Base-by-base conservation (phyloP, 1,140 invertebrate genomes). In the Orius insidiosus region DNA sequence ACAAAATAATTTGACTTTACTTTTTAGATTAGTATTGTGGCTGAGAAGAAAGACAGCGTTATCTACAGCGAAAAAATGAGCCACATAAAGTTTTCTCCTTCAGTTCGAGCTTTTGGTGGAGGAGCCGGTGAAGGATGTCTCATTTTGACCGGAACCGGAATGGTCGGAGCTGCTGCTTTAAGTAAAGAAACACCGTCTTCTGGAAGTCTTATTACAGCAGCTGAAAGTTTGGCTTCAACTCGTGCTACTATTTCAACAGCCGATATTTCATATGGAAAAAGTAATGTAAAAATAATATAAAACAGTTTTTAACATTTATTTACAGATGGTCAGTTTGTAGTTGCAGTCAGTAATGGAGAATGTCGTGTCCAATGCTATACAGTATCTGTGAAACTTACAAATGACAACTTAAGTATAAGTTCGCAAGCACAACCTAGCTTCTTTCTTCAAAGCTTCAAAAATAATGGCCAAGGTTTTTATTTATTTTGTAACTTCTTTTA, bases 11-110 rank as follows among this genome's bases (percentile, higher is more conserved):
- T 5, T 3, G 14, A 41, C 14, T 38, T 7, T 45, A 7, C 14
- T 49, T 5, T 60, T 45, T 54, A 71, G 67, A 65, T 70, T 14
- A 66, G 62, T 52, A 53, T 73, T 2, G 71, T 77, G 16, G 59
- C 72, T 5, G 85, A 88, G 15, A 87, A 85, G 59, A 85, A 87
- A 55, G 85, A 92, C 52, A 76, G 70, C 52, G 62, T 72, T 3
- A 71, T 77, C 7, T 92, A 90, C 58, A 74, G 68, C 43, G 90
- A 94, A 34, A 90, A 89, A 60, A 89, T 90, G 58, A 76, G 74
- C 54, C 68, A 83, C 57, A 58, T 78, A 9, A 70, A 77, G 45
- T 80, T 83, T 57, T 69, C 73, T 8, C 83, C 87, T 38, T 85
- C 85, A 0, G 72, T 93, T 0, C 74, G 80, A 57, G 78, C 85